These are phyloP conservation scores for Gymnoscelis rufifasciata DNA, from an alignment of 2,888 invertebrate genomes.

Conservation along the genomic window DNA sequence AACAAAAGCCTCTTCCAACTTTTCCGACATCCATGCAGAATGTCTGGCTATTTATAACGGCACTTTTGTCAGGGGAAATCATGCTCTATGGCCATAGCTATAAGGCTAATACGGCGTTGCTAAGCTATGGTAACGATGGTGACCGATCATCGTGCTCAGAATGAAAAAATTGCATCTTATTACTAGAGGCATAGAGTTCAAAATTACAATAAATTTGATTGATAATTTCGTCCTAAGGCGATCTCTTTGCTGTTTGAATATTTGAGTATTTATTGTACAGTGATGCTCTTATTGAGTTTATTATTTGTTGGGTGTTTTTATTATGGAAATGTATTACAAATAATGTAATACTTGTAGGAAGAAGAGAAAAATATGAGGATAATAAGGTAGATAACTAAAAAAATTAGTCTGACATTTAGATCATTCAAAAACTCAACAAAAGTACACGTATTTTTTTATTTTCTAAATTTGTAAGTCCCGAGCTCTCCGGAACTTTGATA, in stretches of 20 bases:
- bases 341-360: neutral
- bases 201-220: conserved; percentile 12
- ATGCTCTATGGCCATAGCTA: conserved; percentile 54
- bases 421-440: too few species aligned
- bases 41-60: conserved; percentile 58
- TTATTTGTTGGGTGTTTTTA: neutral
- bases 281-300: conserved; percentile 1
- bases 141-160: conserved; percentile 47
- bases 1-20: conserved; percentile 1
- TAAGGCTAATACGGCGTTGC: conserved; percentile 66
- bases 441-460: too few species aligned
- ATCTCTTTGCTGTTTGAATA: conserved; percentile 3
- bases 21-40: conserved; percentile 25
- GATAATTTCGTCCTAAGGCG: conserved; percentile 9
- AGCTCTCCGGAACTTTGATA: too few species aligned
- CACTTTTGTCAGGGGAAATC: conserved; percentile 71
- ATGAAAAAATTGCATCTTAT: conserved; percentile 19
- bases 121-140: conserved; percentile 67
- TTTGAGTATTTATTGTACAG: conserved; percentile 2
- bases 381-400: neutral
- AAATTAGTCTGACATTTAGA: too few species aligned
- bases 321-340: neutral
- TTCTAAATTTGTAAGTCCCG: too few species aligned
- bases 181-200: conserved; percentile 7
- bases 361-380: neutral